Evolutionary conservation across 2,888 invertebrate species (phyloP).

Genomic region (Oligia fasciuncula): DNA sequence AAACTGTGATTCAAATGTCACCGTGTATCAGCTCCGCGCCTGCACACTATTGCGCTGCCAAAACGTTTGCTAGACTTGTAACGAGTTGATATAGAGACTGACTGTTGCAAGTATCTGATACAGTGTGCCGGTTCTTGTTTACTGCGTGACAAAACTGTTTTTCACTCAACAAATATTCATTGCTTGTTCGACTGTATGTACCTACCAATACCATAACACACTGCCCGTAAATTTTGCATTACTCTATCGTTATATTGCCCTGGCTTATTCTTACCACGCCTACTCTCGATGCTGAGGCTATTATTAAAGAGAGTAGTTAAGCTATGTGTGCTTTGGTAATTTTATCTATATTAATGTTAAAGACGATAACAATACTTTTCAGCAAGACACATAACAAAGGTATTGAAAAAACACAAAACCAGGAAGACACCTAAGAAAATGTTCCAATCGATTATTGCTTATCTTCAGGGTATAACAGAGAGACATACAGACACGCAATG

Average conservation of each 20-base stretch:
- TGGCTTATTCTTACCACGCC: background rate
- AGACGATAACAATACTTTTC: background rate
- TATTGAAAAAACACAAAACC: background rate
- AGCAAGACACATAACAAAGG: background rate
- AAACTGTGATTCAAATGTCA: too few species aligned
- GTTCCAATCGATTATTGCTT: background rate
- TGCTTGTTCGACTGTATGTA: background rate
- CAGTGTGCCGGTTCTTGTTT: background rate
- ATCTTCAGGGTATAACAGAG: background rate
- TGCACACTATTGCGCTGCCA: background rate
- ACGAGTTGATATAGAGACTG: background rate
- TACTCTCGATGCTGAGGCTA: background rate
- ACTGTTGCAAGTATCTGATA: background rate
- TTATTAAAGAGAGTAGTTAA: background rate
- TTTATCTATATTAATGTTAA: background rate
- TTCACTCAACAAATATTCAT: background rate
- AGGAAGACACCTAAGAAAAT: background rate
- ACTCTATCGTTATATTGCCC: background rate
- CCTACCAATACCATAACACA: background rate
- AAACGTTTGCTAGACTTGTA: background rate
- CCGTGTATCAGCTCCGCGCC: background rate
- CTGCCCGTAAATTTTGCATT: background rate
- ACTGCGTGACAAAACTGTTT: background rate
- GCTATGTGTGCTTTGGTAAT: background rate
- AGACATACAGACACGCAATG: background rate